Evolutionary conservation across 1,140 invertebrate genomes (phyloP).

Genomic region (Ooceraea biroi): DNA sequence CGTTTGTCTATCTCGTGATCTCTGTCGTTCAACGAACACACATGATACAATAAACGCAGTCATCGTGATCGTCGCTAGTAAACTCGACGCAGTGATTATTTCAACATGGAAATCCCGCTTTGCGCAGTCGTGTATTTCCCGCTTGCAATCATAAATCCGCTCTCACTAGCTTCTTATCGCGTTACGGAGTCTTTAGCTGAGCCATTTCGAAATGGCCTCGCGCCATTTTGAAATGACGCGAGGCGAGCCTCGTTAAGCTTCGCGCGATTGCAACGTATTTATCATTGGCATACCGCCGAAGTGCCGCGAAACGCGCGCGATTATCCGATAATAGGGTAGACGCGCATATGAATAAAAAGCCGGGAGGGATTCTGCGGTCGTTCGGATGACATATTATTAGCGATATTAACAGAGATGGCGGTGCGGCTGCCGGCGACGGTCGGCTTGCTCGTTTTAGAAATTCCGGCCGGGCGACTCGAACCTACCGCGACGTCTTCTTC

Average conservation of each 20-base stretch:
- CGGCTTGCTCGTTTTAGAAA: slow-evolving; percentile 32
- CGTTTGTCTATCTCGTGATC: too few species aligned
- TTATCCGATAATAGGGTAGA: slow-evolving; percentile 38
- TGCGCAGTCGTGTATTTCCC: slow-evolving; percentile 19
- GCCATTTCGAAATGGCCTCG: slow-evolving; percentile 4
- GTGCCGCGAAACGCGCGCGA: background rate
- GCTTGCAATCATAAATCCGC: slow-evolving; percentile 20
- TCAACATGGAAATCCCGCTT: slow-evolving; percentile 4
- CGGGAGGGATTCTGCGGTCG: background rate
- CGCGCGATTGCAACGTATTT: slow-evolving; percentile 29
- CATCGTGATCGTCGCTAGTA: background rate
- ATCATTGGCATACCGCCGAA: slow-evolving; percentile 7
- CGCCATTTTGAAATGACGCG: too few species aligned
- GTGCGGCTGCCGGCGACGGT: background rate
- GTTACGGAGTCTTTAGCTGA: slow-evolving; percentile 31
- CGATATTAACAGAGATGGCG: slow-evolving; percentile 15
- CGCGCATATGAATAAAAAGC: background rate
- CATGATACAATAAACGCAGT: slow-evolving; percentile 12
- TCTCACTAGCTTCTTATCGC: slow-evolving; percentile 31
- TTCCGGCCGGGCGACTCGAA: background rate
- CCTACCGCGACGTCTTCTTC: slow-evolving; percentile 24
- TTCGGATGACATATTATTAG: slow-evolving; percentile 42
- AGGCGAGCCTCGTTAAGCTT: slow-evolving; percentile 25
- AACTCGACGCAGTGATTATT: background rate
- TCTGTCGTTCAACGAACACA: background rate